phyloP scores from a whole-genome alignment of 2,888 invertebrate genomes.

The Apotomis betuletana region DNA sequence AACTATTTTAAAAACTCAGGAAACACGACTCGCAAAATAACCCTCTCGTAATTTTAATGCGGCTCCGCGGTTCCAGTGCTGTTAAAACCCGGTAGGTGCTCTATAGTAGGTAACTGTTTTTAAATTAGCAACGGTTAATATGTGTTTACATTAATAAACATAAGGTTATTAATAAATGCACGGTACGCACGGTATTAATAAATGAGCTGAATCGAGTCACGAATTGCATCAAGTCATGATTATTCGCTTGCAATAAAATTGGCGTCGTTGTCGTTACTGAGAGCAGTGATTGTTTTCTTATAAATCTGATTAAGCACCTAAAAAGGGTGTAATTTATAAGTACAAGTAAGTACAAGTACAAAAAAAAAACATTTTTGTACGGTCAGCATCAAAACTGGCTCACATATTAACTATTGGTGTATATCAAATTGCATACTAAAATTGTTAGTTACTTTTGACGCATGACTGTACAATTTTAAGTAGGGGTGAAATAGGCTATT shows the following conservation, averaged over 20 bases:
- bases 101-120: constrained; percentile 23
- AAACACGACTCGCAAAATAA: constrained; percentile 33
- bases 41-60: constrained; percentile 22
- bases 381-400: too few relatives aligned
- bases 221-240: neutral
- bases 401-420: too few relatives aligned
- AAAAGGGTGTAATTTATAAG: too few relatives aligned
- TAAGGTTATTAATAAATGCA: too few relatives aligned
- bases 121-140: neutral
- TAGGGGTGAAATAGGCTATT: too few relatives aligned
- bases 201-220: neutral
- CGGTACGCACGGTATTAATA: constrained; percentile 4
- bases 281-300: neutral
- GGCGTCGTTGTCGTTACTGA: too few relatives aligned
- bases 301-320: too few relatives aligned
- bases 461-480: too few relatives aligned
- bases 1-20: constrained; percentile 37
- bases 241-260: neutral
- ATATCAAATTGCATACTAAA: too few relatives aligned
- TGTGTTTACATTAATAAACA: neutral
- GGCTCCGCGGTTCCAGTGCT: constrained; percentile 7
- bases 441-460: too few relatives aligned
- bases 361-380: too few relatives aligned
- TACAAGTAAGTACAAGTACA: too few relatives aligned
- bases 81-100: constrained; percentile 14